Evolutionary conservation across 1,140 invertebrate species (phyloP).

Genomic region (Drosophila carrolli): DNA sequence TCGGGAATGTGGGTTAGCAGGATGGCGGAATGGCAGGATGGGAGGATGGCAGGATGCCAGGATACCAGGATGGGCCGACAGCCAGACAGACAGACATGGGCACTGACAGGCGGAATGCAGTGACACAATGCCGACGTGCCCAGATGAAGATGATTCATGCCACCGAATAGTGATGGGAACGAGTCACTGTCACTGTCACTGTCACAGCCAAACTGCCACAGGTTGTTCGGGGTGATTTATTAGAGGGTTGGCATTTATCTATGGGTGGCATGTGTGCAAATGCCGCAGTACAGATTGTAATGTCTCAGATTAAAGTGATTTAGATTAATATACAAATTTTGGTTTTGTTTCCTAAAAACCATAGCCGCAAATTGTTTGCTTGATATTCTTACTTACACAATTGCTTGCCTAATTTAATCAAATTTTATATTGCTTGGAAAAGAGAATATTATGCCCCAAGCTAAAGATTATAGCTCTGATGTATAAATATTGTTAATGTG

Average conservation of each 20-base stretch:
- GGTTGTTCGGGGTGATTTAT: slow-evolving; percentile 39
- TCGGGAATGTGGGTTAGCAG: slow-evolving; percentile 9
- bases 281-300: neutral
- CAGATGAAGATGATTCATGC: slow-evolving; percentile 47
- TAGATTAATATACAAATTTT: neutral
- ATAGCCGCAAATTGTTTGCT: neutral
- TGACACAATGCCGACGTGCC: slow-evolving; percentile 48
- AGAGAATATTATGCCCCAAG: no score
- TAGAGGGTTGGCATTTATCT: slow-evolving; percentile 1
- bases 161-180: slow-evolving; percentile 27
- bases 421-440: no score
- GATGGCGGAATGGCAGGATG: slow-evolving; percentile 14
- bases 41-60: neutral
- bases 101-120: slow-evolving; percentile 30
- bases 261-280: neutral
- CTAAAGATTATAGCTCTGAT: neutral
- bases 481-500: neutral
- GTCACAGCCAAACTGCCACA: slow-evolving; percentile 8
- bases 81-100: slow-evolving; percentile 17
- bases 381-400: neutral
- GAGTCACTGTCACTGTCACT: slow-evolving; percentile 14
- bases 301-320: neutral
- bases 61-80: neutral
- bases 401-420: no score
- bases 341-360: no score